These are phyloP conservation scores for Ascaphus truei DNA, from an alignment of 2,113 vertebrate species.

Conservation along the genomic window DNA sequence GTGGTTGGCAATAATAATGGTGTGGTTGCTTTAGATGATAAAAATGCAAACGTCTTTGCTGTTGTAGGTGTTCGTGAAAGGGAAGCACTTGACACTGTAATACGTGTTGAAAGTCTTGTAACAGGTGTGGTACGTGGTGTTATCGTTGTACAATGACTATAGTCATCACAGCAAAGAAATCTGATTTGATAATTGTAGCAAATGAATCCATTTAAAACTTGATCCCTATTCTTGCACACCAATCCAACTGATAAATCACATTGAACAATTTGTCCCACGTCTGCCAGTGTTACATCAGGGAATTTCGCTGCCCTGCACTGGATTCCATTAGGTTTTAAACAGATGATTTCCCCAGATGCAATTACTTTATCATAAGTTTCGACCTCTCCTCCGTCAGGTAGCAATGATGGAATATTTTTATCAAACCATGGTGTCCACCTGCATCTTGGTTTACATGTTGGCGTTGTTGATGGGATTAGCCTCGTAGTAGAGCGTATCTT, in stretches of 20 bases:
- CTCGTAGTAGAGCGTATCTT: too few species aligned
- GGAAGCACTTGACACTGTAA: neutral
- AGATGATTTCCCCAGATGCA: neutral
- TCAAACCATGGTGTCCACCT: neutral
- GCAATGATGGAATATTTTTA: neutral
- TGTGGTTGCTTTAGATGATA: too few species aligned
- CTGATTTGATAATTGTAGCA: conserved; percentile 57
- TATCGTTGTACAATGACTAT: conserved; percentile 16
- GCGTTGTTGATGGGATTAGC: neutral
- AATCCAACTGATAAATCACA: conserved; percentile 47
- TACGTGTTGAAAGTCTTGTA: neutral
- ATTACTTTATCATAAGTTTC: neutral
- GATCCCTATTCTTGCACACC: conserved; percentile 54
- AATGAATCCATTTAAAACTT: conserved; percentile 40
- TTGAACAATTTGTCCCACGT: conserved; percentile 47
- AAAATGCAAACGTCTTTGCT: neutral
- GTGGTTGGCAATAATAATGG: too few species aligned
- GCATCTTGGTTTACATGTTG: neutral
- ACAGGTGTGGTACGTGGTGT: neutral
- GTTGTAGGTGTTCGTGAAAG: neutral
- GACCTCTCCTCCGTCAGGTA: neutral
- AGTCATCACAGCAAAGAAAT: conserved; percentile 49
- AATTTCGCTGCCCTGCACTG: neutral
- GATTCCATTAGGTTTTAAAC: neutral
- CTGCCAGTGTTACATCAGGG: conserved; percentile 1